Evolutionary conservation across 1,140 invertebrate species (phyloP).

Genomic region (Charaxes varanes): DNA sequence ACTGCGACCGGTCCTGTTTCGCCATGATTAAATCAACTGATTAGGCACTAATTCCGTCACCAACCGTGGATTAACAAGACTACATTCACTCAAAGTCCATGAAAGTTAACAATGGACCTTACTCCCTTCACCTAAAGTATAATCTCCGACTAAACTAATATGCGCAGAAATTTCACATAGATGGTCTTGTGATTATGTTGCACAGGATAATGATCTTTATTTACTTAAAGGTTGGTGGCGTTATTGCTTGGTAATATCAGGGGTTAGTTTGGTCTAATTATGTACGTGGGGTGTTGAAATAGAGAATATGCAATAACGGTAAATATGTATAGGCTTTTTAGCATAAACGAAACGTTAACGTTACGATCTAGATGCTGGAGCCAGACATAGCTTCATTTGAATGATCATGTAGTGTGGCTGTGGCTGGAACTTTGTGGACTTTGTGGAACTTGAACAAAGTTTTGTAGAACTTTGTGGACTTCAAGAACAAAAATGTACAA

Average conservation of each 20-base stretch:
- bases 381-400: too few relatives aligned
- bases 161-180: background rate
- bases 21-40: conserved; percentile 39
- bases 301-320: conserved; percentile 20
- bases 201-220: conserved; percentile 18
- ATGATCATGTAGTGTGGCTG: too few relatives aligned
- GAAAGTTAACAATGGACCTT: conserved; percentile 17
- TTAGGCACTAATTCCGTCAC: conserved; percentile 40
- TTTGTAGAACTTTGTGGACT: too few relatives aligned
- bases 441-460: too few relatives aligned
- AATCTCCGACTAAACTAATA: conserved; percentile 1
- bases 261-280: conserved; percentile 21
- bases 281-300: conserved; percentile 24
- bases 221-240: background rate
- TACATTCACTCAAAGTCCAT: conserved; percentile 5
- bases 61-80: conserved; percentile 20
- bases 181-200: background rate
- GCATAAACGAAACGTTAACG: background rate
- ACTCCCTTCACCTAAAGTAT: background rate
- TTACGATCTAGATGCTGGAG: too few relatives aligned
- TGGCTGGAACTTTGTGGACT: too few relatives aligned
- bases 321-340: conserved; percentile 13
- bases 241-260: conserved; percentile 4
- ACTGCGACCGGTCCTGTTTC: conserved; percentile 14
- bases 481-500: too few relatives aligned